Evolutionary conservation across 1,140 invertebrate genomes (phyloP), one percentile per base, ranked within the genome.

Genomic region (Hylyphantes graminicola): DNA sequence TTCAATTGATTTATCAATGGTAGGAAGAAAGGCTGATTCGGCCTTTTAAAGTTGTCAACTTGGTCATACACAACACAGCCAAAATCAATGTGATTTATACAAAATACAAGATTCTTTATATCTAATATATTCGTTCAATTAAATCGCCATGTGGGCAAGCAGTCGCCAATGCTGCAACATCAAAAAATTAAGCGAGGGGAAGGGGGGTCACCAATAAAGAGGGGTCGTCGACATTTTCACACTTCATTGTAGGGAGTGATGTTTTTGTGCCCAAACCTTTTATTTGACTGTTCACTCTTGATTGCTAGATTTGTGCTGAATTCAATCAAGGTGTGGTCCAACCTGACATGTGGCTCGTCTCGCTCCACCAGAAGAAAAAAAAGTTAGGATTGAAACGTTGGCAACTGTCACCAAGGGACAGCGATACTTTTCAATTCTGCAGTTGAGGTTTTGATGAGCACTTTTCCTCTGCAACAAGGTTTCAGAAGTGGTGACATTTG

Each of bases 171-270:
- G 5, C 35, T 2, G 35, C 35, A 35, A 35, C 35, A 35, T 35
- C 35, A 35, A 35, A 35, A 35, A 35, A 35, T 2, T 35, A 50
- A 70, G 51, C 7, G 9, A n/a, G 68, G 68, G 67, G n/a, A n/a
- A n/a, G n/a, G n/a, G n/a, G n/a, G 68, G 51, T 13, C 15, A 15
- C 12, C 19, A 59, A 55, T 35, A 21, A 35, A 48, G 72, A 51
- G 68, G 72, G 72, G 48, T 74, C 72, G 59, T 57, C 55, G 72
- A 74, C 72, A 74, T 74, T 74, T 74, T 74, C 72, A 48, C 72
- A 74, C 72, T 74, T 74, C 72, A 74, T 70, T 70, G 68, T 70
- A 51, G 68, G n/a, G 48, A 35, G 51, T 70, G 68, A 70, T 70
- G 68, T 15, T 35, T 70, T 70, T 8, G 8, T 35, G 19, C n/a